Evolutionary conservation across 1,140 invertebrate species (phyloP).

Genomic region (Heterodera carotae): DNA sequence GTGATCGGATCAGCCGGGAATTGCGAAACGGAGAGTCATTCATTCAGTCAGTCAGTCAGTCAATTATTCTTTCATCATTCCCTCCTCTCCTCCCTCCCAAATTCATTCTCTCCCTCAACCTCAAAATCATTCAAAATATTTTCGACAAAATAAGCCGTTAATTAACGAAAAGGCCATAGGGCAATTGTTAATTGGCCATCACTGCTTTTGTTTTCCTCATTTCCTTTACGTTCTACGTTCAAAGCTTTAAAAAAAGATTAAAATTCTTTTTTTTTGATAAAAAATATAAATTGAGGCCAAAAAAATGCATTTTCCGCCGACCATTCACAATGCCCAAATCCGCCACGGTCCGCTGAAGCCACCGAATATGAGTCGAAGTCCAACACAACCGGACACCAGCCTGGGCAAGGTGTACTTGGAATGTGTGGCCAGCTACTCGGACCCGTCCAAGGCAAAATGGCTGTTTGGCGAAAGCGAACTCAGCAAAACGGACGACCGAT

Average conservation of each 20-base stretch:
- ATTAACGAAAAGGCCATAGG: neutral
- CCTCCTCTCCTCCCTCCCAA: too few relatives aligned
- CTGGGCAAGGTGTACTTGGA: constrained; percentile 29
- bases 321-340: constrained; percentile 28
- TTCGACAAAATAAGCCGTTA: neutral
- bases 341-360: constrained; percentile 29
- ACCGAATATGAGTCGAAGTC: constrained; percentile 15
- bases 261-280: too few relatives aligned
- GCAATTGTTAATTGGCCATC: neutral
- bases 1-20: neutral
- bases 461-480: constrained; percentile 22
- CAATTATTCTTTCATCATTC: too few relatives aligned
- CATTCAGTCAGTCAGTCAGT: too few relatives aligned
- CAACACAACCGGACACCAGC: constrained; percentile 11
- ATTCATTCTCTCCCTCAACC: neutral
- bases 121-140: neutral
- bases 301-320: constrained; percentile 11
- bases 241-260: neutral
- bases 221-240: neutral
- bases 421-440: constrained; percentile 21
- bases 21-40: neutral
- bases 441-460: constrained; percentile 21
- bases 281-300: neutral
- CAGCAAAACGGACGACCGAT: constrained; percentile 2
- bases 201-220: neutral